A percentile compares a stretch with the other conserved stretches of the same genome.
Evolutionary conservation across 1,140 invertebrate genomes (phyloP).

Genomic region (Drosophila prosaltans): DNA sequence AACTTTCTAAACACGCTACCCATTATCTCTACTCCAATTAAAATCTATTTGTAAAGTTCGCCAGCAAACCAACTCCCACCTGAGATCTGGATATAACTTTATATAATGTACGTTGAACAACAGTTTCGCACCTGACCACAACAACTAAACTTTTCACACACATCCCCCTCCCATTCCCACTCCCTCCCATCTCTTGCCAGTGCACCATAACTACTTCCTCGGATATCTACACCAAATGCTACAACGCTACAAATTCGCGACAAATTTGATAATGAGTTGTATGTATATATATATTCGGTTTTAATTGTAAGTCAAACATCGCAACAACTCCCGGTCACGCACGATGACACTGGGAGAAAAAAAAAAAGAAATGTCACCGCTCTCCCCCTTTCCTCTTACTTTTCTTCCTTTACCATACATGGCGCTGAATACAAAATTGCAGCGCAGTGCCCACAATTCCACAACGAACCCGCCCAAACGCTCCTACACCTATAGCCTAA

Average conservation of each 20-base stretch:
- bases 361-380: background rate
- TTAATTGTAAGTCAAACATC: slow-evolving; percentile 80
- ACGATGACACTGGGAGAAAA: slow-evolving; percentile 18
- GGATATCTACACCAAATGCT: slow-evolving; percentile 21
- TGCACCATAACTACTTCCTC: background rate
- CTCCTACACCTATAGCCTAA: slow-evolving; percentile 61
- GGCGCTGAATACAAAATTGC: slow-evolving; percentile 64
- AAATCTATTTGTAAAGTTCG: slow-evolving; percentile 29
- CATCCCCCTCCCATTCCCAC: too few relatives aligned
- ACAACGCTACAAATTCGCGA: slow-evolving; percentile 62
- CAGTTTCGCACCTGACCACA: slow-evolving; percentile 52
- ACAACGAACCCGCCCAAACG: slow-evolving; percentile 12
- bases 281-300: slow-evolving; percentile 44
- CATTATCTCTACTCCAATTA: slow-evolving; percentile 3
- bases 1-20: slow-evolving; percentile 1
- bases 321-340: slow-evolving; percentile 74
- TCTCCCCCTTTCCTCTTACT: background rate
- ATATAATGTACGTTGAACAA: slow-evolving; percentile 25
- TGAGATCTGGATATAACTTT: slow-evolving; percentile 2
- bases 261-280: slow-evolving; percentile 77
- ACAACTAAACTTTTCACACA: slow-evolving; percentile 32
- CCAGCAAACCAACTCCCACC: background rate
- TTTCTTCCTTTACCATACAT: slow-evolving; percentile 8
- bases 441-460: slow-evolving; percentile 26
- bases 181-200: background rate